A percentile compares a stretch with the other conserved stretches of the same genome.
phyloP scores from a whole-genome alignment of 2,797 vertebrate species.

The Hybognathus amarus region DNA sequence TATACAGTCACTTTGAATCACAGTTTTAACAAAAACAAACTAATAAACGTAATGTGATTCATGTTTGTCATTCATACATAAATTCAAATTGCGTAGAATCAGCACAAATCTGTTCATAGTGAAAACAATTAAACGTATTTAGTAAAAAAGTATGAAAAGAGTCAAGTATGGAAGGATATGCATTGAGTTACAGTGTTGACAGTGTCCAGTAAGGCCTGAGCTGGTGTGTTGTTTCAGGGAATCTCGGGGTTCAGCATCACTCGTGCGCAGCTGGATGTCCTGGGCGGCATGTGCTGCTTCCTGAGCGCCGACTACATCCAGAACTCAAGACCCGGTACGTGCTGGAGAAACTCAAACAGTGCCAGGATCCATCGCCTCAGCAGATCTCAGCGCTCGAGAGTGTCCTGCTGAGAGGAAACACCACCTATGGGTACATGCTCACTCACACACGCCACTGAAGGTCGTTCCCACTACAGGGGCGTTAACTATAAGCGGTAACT shows the following conservation, averaged over 20 bases:
- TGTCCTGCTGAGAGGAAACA: slow-evolving; percentile 63
- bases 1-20: neutral
- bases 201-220: too few species aligned
- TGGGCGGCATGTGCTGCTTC: slow-evolving; percentile 78
- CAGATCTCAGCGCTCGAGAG: slow-evolving; percentile 63
- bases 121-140: neutral
- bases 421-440: slow-evolving; percentile 67
- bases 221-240: slow-evolving; percentile 57
- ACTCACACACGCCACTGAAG: neutral
- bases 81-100: neutral
- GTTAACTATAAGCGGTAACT: neutral
- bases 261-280: slow-evolving; percentile 61
- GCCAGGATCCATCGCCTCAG: slow-evolving; percentile 46
- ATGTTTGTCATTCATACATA: neutral
- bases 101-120: neutral
- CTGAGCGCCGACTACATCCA: slow-evolving; percentile 67
- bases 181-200: too few species aligned
- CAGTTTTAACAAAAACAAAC: neutral
- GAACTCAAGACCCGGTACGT: slow-evolving; percentile 69
- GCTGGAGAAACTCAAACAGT: slow-evolving; percentile 73
- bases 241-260: slow-evolving; percentile 69
- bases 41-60: neutral
- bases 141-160: neutral
- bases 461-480: neutral
- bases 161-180: neutral